These are phyloP conservation scores for Enteromius argenteus DNA, from an alignment of 2,797 vertebrate species.

Conservation along the genomic window DNA sequence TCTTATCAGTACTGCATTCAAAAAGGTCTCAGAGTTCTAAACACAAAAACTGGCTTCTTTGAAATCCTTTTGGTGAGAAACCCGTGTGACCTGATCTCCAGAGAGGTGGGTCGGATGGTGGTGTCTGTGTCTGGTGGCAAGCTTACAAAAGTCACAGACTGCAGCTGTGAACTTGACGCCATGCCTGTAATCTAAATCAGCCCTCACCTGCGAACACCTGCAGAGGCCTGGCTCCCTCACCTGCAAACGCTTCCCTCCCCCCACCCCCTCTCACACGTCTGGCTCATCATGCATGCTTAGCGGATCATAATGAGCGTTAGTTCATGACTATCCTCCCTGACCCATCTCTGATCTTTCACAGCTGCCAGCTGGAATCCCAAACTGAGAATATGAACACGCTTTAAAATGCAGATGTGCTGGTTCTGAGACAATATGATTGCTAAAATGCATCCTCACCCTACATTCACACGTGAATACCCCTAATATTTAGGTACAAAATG, in stretches of 20 bases:
- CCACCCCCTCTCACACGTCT: neutral
- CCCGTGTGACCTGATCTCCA: slow-evolving; percentile 9
- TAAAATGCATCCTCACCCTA: slow-evolving; percentile 18
- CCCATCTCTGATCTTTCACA: slow-evolving; percentile 50
- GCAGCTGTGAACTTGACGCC: slow-evolving; percentile 33
- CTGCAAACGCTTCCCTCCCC: neutral
- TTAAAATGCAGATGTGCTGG: slow-evolving; percentile 54
- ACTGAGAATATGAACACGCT: slow-evolving; percentile 48
- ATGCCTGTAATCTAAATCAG: slow-evolving; percentile 38
- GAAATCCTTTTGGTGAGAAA: slow-evolving; percentile 1
- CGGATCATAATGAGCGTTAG: slow-evolving; percentile 50
- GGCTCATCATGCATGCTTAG: slow-evolving; percentile 37
- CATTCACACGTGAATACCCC: slow-evolving; percentile 8
- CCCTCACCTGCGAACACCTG: slow-evolving; percentile 51
- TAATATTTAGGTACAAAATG: slow-evolving; percentile 27
- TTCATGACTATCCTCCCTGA: slow-evolving; percentile 38
- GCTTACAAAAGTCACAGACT: slow-evolving; percentile 23
- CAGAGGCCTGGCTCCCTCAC: slow-evolving; percentile 29
- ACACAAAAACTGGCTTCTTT: neutral
- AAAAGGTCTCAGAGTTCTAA: neutral
- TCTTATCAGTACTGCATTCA: neutral
- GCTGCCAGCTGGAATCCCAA: slow-evolving; percentile 51
- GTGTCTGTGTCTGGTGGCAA: slow-evolving; percentile 24
- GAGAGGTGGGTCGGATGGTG: neutral
- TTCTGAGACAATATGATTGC: slow-evolving; percentile 15